Conservation (phyloP, 2,888 invertebrate species). For the Xanthorhoe spadicearia region DNA sequence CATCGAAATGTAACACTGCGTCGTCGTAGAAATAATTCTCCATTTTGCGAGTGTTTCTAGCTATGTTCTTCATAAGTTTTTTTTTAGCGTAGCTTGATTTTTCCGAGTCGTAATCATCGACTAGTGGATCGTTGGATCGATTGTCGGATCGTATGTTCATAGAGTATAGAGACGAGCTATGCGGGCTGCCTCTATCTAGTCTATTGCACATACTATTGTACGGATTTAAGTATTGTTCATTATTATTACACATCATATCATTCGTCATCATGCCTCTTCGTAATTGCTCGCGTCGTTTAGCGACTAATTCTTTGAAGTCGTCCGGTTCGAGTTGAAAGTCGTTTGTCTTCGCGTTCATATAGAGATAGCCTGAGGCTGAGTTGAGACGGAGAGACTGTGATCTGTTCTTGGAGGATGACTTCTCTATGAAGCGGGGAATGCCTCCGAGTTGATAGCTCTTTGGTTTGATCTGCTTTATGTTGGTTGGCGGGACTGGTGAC, state of each 20-base stretch:
- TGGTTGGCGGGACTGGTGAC: slow-evolving; percentile 74
- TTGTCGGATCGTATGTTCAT: slow-evolving; percentile 72
- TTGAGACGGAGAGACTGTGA: slow-evolving; percentile 78
- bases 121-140: slow-evolving; percentile 76
- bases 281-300: slow-evolving; percentile 75
- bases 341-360: slow-evolving; percentile 79
- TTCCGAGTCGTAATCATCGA: slow-evolving; percentile 80
- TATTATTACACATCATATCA: slow-evolving; percentile 62
- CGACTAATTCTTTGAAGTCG: slow-evolving; percentile 77
- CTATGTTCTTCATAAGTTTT: slow-evolving; percentile 78
- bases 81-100: slow-evolving; percentile 78
- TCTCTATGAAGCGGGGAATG: slow-evolving; percentile 77
- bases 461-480: slow-evolving; percentile 70
- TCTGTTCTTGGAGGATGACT: slow-evolving; percentile 66
- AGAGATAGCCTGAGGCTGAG: slow-evolving; percentile 79
- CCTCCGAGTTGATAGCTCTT: slow-evolving; percentile 66
- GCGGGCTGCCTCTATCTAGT: slow-evolving; percentile 61
- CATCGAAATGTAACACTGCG: slow-evolving; percentile 77
- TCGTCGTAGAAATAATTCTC: slow-evolving; percentile 82
- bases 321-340: slow-evolving; percentile 80
- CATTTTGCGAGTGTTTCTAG: slow-evolving; percentile 69
- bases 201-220: slow-evolving; percentile 65
- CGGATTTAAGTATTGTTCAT: slow-evolving; percentile 64
- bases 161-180: slow-evolving; percentile 73
- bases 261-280: slow-evolving; percentile 74